Evolutionary conservation across 2,113 vertebrate species (phyloP), one percentile per base, ranked within the genome.

Genomic region (Menura novaehollandiae): DNA sequence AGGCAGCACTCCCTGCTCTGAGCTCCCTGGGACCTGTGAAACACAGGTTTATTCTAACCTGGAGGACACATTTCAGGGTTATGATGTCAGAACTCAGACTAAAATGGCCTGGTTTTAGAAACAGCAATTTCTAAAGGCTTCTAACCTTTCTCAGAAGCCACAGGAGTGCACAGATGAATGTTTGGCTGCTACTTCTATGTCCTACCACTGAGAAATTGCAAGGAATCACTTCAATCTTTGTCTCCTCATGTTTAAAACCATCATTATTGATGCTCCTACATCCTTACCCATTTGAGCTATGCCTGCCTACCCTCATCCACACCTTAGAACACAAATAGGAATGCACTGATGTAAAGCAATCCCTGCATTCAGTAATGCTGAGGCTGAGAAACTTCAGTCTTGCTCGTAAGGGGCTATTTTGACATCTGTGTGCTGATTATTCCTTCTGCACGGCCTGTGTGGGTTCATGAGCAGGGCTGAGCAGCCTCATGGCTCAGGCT

Each of bases 251-350:
- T 71, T 46, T 22, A 67, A 53, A 88, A 6, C 43, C n/a, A 8
- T 11, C 32, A 4, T 27, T n/a, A 18, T 5, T 15, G 1, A 5
- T 59, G 68, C 22, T 73, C 5, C 69, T 86, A 26, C 27, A 4
- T 1, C 10, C 47, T 55, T 30, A 9, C 4, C 53, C 26, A 1
- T 14, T 24, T 6, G 43, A 85, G 32, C 52, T 53, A 0, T 21
- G 52, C 33, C 23, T 23, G 37, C 32, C 43, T 47, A 2, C 39
- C 74, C 33, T 39, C 12, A 14, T 16, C 53, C 64, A 33, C 41
- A 35, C 46, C 59, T 56, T 14, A 11, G 44, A 52, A 21, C 18
- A 26, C 12, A 51, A 60, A n/a, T 1, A 73, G 37, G 68, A 83
- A 10, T 0, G 0, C 35, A 24, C 28, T 4, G 32, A 21, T 46